Conservation (phyloP, 2,113 vertebrate species). For the Hemiscyllium ocellatum region DNA sequence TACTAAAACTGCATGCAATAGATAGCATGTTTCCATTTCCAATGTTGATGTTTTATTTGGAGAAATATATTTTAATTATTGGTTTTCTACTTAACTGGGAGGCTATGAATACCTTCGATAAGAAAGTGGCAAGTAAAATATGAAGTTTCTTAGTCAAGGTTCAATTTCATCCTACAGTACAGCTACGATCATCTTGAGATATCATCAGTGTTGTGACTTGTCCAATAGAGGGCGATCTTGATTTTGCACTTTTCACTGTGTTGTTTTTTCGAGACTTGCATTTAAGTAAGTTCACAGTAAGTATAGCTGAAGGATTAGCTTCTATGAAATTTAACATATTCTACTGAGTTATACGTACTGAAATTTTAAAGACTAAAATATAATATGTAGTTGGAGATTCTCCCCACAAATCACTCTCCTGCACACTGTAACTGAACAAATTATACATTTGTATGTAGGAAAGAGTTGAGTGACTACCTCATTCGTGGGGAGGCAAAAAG, state of each 20-base stretch:
- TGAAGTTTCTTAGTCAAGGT: not conserved
- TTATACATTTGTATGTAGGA: not conserved
- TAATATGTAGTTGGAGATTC: not conserved
- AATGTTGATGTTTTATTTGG: not conserved
- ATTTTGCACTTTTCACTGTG: not conserved
- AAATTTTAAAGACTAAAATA: not conserved
- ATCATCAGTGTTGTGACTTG: not conserved
- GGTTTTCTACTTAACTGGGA: not conserved
- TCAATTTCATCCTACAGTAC: not conserved
- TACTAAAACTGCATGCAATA: not conserved
- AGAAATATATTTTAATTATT: not conserved
- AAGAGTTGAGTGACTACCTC: not conserved
- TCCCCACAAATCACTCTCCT: not conserved
- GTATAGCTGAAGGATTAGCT: not conserved
- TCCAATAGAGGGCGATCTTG: slow-evolving; percentile 21
- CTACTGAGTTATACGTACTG: not conserved
- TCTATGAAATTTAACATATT: no score
- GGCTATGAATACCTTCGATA: not conserved
- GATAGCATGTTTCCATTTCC: not conserved
- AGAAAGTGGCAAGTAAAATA: not conserved
- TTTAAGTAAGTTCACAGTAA: not conserved
- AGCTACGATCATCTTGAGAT: not conserved
- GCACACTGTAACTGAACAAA: not conserved
- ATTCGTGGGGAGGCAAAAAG: not conserved
- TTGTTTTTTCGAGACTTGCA: not conserved